Percentiles rank a stretch among this genome's conserved stretches.
These are phyloP conservation scores for Muricea muricata DNA, from an alignment of 92 coral and sea anemone genomes.

Conservation along the genomic window DNA sequence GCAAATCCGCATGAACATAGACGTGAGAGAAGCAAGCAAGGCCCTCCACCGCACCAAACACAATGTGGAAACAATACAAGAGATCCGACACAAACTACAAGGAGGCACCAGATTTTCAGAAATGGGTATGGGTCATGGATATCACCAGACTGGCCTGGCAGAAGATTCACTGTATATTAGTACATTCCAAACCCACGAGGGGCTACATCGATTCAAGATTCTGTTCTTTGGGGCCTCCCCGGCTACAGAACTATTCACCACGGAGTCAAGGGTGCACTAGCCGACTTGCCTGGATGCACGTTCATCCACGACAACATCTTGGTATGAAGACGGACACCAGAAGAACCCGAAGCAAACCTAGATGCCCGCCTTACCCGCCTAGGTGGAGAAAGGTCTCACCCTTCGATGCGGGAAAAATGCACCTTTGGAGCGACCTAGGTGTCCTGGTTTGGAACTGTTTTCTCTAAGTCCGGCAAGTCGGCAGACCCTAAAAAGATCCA, in stretches of 20 bases:
- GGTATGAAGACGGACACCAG: constrained; percentile 16
- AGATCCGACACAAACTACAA: too few species aligned
- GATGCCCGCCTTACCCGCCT: constrained; percentile 19
- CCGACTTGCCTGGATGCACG: constrained; percentile 8
- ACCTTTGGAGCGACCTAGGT: constrained; percentile 34
- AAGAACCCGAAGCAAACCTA: constrained; percentile 16
- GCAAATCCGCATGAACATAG: too few species aligned
- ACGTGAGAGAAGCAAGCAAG: too few species aligned
- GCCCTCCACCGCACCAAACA: constrained; percentile 40
- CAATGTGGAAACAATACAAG: constrained; percentile 37
- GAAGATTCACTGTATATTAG: constrained; percentile 6
- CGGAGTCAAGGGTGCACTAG: constrained; percentile 33
- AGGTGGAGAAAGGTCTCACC: constrained; percentile 12
- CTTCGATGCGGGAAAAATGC: background rate
- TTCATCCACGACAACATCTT: constrained; percentile 49
- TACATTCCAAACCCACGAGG: constrained; percentile 33
- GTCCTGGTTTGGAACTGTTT: constrained; percentile 36
- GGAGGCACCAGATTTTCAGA: constrained; percentile 28
- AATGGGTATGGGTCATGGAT: constrained; percentile 32
- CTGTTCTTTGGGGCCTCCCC: constrained; percentile 38
- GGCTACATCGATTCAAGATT: constrained; percentile 36
- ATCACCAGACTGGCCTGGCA: constrained; percentile 17
- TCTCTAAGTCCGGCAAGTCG: constrained; percentile 34
- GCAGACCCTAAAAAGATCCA: constrained; percentile 40
- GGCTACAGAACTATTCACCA: too few species aligned